phyloP scores from a whole-genome alignment of 2,797 vertebrate genomes.

The Eulemur rubriventer region DNA sequence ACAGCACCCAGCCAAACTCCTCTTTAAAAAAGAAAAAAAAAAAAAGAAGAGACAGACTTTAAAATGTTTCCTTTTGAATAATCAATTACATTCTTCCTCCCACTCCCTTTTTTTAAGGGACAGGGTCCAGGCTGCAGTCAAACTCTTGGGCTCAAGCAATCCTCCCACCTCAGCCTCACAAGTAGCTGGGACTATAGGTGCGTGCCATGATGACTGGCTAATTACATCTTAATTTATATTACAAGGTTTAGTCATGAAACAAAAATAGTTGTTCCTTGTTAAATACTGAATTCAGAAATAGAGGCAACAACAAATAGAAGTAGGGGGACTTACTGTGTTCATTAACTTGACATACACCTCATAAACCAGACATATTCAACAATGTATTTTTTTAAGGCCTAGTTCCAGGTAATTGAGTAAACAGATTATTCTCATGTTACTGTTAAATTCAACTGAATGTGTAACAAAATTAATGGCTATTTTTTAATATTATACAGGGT shows the following conservation, averaged over 20 bases:
- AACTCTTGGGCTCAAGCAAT: background rate
- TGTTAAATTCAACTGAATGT: slow-evolving; percentile 23
- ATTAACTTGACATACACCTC: background rate
- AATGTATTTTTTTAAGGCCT: slow-evolving; percentile 37
- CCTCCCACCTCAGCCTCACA: background rate
- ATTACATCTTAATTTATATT: background rate
- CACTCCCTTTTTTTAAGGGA: background rate
- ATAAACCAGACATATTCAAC: background rate
- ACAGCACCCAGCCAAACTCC: background rate
- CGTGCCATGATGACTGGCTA: too few relatives aligned
- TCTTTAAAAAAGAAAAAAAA: background rate
- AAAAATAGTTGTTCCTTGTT: background rate
- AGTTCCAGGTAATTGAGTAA: background rate
- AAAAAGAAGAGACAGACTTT: background rate
- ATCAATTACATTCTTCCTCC: background rate
- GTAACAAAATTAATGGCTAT: background rate
- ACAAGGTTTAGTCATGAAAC: background rate
- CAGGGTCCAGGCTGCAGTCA: background rate
- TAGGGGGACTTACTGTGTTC: background rate
- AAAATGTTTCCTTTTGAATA: background rate
- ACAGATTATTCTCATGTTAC: background rate
- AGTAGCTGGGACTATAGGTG: background rate
- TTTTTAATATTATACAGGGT: background rate
- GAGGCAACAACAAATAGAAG: background rate
- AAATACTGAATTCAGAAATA: slow-evolving; percentile 32